A percentile compares a stretch with the other conserved stretches of the same genome.
phyloP scores from a whole-genome alignment of 1,140 invertebrate species.

The Contarinia nasturtii region DNA sequence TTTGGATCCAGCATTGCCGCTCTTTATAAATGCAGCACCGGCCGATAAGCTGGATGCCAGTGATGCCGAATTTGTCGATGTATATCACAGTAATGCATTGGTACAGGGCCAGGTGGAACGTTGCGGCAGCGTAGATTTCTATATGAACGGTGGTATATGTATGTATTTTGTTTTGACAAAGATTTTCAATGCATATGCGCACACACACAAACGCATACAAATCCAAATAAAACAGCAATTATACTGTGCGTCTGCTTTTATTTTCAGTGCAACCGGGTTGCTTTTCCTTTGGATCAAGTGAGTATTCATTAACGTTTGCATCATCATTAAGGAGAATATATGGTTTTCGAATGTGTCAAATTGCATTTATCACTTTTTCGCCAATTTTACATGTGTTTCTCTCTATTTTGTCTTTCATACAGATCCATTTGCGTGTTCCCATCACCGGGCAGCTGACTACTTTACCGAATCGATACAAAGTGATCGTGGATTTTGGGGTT shows the following conservation, averaged over 20 bases:
- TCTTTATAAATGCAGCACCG: constrained; percentile 31
- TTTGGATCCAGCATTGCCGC: constrained; percentile 45
- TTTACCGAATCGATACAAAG: constrained; percentile 52
- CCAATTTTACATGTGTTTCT: not conserved
- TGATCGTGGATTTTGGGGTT: constrained; percentile 41
- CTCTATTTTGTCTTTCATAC: too few relatives aligned
- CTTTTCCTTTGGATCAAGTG: constrained; percentile 9
- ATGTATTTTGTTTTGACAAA: constrained; percentile 35
- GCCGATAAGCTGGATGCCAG: constrained; percentile 41
- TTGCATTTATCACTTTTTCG: not conserved
- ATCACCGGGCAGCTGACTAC: constrained; percentile 44
- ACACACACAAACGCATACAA: too few relatives aligned
- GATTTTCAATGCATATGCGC: not conserved
- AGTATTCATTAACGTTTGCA: not conserved
- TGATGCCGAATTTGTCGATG: constrained; percentile 52
- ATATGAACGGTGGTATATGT: constrained; percentile 45
- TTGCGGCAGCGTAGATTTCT: constrained; percentile 52
- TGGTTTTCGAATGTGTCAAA: not conserved
- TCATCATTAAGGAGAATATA: not conserved
- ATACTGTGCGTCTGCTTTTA: not conserved
- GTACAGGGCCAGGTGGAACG: constrained; percentile 38
- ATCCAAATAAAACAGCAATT: too few relatives aligned
- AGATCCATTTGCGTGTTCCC: constrained; percentile 33
- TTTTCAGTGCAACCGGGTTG: constrained; percentile 8
- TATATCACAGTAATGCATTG: constrained; percentile 54